Conservation (phyloP, 2,797 vertebrate genomes). For the Leuciscus waleckii region DNA sequence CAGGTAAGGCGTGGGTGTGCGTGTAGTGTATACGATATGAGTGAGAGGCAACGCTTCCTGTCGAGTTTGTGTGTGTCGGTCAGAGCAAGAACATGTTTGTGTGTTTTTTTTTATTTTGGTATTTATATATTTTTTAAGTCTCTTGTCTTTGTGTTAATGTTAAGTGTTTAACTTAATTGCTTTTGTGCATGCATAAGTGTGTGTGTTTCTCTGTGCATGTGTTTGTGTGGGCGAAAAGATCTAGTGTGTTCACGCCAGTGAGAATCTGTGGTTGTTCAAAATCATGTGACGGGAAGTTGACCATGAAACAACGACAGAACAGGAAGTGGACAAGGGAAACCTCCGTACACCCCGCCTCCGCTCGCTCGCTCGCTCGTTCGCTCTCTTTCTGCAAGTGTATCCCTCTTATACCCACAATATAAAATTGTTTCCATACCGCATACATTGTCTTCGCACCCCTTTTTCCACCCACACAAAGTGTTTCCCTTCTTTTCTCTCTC, state of each 20-base stretch:
- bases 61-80: conserved; percentile 38
- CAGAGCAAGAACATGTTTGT: conserved; percentile 22
- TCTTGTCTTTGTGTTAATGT: not conserved
- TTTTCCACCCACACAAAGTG: conserved; percentile 53
- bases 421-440: conserved; percentile 59
- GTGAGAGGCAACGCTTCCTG: conserved; percentile 46
- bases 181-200: conserved; percentile 35
- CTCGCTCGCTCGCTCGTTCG: not conserved
- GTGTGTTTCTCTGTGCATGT: conserved; percentile 41
- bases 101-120: not conserved
- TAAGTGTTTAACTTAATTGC: not conserved
- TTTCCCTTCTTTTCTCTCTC: conserved; percentile 49
- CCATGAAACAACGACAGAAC: conserved; percentile 75
- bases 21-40: conserved; percentile 48
- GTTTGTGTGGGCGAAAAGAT: conserved; percentile 39
- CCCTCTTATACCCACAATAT: conserved; percentile 53
- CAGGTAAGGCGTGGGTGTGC: conserved; percentile 58
- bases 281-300: conserved; percentile 82
- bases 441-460: conserved; percentile 36
- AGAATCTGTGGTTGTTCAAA: conserved; percentile 69
- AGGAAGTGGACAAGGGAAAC: conserved; percentile 80
- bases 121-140: not conserved
- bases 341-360: conserved; percentile 72
- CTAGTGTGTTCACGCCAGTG: conserved; percentile 72
- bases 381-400: conserved; percentile 49